Evolutionary conservation across 1,140 invertebrate species (phyloP).

Genomic region (Macrostomum lignano): DNA sequence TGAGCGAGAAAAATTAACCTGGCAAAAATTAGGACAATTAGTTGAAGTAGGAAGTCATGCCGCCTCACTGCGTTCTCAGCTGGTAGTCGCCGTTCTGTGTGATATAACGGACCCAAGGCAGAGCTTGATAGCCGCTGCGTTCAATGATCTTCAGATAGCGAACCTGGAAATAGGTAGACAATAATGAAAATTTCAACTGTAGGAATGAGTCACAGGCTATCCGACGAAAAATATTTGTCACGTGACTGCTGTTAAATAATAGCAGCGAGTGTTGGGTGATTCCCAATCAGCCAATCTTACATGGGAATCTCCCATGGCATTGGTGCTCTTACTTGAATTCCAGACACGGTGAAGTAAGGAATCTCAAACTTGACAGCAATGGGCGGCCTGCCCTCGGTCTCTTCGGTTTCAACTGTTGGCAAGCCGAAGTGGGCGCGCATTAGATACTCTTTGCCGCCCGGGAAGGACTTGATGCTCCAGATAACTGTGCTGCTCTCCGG

Average conservation of each 20-base stretch:
- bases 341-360: constrained; percentile 95
- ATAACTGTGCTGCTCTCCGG: constrained; percentile 88
- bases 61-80: too few relatives aligned
- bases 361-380: constrained; percentile 99
- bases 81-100: constrained; percentile 99
- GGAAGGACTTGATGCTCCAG: constrained; percentile 98
- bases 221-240: too few relatives aligned
- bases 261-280: too few relatives aligned
- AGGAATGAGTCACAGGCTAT: too few relatives aligned
- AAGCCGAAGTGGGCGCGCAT: constrained; percentile 98
- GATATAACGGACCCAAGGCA: constrained; percentile 96
- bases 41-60: too few relatives aligned
- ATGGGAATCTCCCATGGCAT: too few relatives aligned
- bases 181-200: too few relatives aligned
- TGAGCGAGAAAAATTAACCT: too few relatives aligned
- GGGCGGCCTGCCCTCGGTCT: constrained; percentile 77
- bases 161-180: too few relatives aligned
- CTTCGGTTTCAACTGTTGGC: constrained; percentile 72
- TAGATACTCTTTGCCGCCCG: constrained; percentile 89
- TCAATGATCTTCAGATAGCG: constrained; percentile 97
- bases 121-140: constrained; percentile 89
- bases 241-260: too few relatives aligned
- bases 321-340: constrained; percentile 49
- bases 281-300: too few relatives aligned
- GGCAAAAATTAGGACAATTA: too few relatives aligned